Base-by-base conservation (phyloP, 2,113 vertebrate species). In the Oryzias woworae region DNA sequence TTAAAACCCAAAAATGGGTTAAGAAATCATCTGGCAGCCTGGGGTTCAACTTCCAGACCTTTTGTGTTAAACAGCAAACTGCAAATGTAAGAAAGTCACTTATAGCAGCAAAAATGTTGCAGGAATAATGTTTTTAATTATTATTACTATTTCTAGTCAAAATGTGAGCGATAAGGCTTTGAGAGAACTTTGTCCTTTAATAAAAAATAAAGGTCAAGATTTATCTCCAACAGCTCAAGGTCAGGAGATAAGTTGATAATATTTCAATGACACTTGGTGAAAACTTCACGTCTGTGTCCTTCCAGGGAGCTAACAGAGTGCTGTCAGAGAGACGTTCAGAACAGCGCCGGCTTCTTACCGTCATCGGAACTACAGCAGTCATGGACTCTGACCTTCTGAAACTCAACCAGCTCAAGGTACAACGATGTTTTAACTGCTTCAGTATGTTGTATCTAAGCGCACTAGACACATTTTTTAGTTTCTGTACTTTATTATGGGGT, bases 351-450 rank as follows among this genome's bases (percentile, higher is more conserved):
- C 90, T 97, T 23, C 93, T 97, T 69, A 96, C 94, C 0, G 95
- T 94, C 70, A 97, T 97, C 0, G 95, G 95, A 26, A 92, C 94
- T 0, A 91, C 92, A 0, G 94, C 95, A 0, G 87, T 95, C 48
- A 83, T 94, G 87, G 95, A 97, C 76, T 96, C 95, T 1, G 95
- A 97, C 62, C 89, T 97, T 51, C 92, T 97, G 4, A 97, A 97
- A 81, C 92, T 97, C 58, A 97, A 97, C 84, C 95, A 97, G 86
- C 93, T 97, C 36, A 97, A 97, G 94, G 95, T 96, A 80, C 24
- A 13, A 0, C 5, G 0, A 2, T 7, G 0, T 63, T 5, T 28
- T 4, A 1, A 4, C 4, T 28, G 26, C 7, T 4, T 28, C 5
- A 28, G 26, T 28, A 28, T 28, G 5, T 10, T 14, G 47, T 10